Conservation (phyloP, 2,888 invertebrate species). For the Lasius fuliginosus region DNA sequence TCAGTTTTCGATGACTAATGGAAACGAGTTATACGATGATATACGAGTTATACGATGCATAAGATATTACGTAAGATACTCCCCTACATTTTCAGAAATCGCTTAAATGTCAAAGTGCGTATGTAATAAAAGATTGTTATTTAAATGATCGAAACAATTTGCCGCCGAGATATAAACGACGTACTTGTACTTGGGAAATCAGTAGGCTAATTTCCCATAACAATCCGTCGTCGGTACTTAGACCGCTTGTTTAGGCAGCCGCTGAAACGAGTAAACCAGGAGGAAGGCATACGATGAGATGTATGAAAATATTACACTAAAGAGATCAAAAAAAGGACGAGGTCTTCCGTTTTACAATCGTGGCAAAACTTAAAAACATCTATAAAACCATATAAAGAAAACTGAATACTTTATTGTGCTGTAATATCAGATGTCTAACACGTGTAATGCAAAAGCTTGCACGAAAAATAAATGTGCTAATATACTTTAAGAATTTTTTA, state of each 20-base stretch:
- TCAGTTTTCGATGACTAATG: neutral
- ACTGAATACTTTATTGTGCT: neutral
- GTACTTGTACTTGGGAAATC: constrained; percentile 1
- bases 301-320: constrained; percentile 3
- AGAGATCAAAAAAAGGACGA: constrained; percentile 22
- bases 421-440: neutral
- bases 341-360: neutral
- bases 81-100: neutral
- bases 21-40: neutral
- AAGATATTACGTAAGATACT: neutral
- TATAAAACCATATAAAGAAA: too few relatives aligned
- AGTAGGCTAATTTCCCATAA: constrained; percentile 48
- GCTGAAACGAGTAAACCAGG: constrained; percentile 15
- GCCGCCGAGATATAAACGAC: neutral
- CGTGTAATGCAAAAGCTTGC: neutral
- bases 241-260: constrained; percentile 23
- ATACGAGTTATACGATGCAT: neutral
- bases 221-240: constrained; percentile 39
- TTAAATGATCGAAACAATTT: neutral
- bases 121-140: neutral
- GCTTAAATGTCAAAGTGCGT: neutral
- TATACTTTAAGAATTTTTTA: neutral
- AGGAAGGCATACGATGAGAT: neutral
- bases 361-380: neutral
- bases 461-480: neutral